These are phyloP conservation scores for Taenioides sp. DNA, from an alignment of 2,797 vertebrate species.

Conservation along the genomic window DNA sequence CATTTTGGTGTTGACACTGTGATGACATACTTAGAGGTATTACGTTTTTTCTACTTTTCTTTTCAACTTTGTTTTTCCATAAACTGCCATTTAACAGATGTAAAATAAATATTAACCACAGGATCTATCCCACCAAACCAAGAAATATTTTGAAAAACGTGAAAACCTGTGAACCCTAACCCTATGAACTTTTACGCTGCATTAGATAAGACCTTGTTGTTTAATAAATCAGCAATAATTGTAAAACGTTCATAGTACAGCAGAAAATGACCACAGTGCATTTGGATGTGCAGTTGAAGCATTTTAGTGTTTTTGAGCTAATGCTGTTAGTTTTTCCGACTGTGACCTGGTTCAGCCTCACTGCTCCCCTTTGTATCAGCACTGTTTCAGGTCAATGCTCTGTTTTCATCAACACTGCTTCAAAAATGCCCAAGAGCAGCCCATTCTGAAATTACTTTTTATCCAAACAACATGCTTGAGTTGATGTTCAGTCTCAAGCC, in stretches of 20 bases:
- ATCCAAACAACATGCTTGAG: neutral
- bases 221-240: constrained; percentile 4
- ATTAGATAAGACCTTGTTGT: neutral
- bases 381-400: constrained; percentile 12
- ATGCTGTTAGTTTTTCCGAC: neutral
- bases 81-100: too few species aligned
- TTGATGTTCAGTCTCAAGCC: neutral
- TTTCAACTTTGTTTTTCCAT: too few species aligned
- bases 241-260: neutral
- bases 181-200: neutral
- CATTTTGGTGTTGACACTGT: too few species aligned
- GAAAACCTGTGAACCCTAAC: too few species aligned
- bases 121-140: too few species aligned
- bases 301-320: constrained; percentile 1
- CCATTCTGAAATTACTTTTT: neutral
- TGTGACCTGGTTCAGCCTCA: constrained; percentile 9
- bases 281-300: constrained; percentile 2
- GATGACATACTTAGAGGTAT: too few species aligned
- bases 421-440: neutral
- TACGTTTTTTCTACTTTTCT: too few species aligned
- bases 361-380: constrained; percentile 8
- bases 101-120: too few species aligned
- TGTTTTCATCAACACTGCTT: constrained; percentile 2
- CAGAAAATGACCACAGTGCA: neutral
- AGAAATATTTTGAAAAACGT: too few species aligned